phyloP scores from a whole-genome alignment of 2,113 vertebrate genomes.

The Crotalus tigris region DNA sequence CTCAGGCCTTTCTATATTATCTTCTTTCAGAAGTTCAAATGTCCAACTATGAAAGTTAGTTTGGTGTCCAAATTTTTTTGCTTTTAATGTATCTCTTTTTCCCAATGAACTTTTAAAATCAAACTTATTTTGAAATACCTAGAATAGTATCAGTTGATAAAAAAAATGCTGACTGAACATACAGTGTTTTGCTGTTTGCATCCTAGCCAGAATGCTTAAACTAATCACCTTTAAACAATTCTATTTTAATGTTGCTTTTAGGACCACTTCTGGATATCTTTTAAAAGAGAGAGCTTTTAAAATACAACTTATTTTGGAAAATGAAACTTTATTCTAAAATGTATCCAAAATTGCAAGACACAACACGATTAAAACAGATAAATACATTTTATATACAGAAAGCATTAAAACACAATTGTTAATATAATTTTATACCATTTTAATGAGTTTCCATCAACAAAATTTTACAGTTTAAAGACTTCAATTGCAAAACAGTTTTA shows the following conservation, averaged over 20 bases:
- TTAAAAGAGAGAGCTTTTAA: conserved; percentile 42
- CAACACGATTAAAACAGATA: conserved; percentile 64
- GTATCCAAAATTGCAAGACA: conserved; percentile 67
- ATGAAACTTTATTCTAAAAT: conserved; percentile 72
- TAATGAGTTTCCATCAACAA: conserved; percentile 67
- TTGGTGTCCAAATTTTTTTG: background rate
- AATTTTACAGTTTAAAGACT: conserved; percentile 70
- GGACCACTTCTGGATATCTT: background rate
- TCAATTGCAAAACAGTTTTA: conserved; percentile 67
- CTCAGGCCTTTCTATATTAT: background rate
- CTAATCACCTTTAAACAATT: background rate
- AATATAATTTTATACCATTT: conserved; percentile 71
- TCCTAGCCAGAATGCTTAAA: background rate
- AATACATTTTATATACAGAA: conserved; percentile 66
- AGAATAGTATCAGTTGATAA: background rate
- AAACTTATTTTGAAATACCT: background rate
- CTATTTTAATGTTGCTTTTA: background rate
- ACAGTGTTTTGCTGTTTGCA: background rate
- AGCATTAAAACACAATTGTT: conserved; percentile 64
- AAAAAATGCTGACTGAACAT: background rate
- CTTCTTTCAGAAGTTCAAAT: background rate
- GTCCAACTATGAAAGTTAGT: background rate
- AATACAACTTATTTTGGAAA: conserved; percentile 63
- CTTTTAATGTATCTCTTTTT: background rate
- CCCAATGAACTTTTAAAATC: background rate